Evolutionary conservation across 2,888 invertebrate genomes (phyloP).

Genomic region (Limnephilus rhombicus): DNA sequence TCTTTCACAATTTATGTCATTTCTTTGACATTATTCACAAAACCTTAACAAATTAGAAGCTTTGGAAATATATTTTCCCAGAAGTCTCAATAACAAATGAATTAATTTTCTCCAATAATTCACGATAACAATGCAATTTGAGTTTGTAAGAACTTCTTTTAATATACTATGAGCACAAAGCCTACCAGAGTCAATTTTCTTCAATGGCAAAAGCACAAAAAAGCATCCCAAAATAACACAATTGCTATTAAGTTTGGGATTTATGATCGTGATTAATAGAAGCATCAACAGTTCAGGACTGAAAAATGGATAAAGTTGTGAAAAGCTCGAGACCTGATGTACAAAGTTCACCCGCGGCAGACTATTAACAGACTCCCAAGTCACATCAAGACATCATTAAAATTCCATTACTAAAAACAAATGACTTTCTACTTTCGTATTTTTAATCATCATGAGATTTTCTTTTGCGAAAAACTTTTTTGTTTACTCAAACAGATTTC

Average conservation of each 20-base stretch:
- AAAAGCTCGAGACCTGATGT: conserved; percentile 61
- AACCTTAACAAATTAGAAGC: neutral
- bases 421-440: conserved; percentile 63
- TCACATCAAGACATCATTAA: conserved; percentile 67
- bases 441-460: conserved; percentile 59
- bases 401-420: conserved; percentile 67
- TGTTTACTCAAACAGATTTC: conserved; percentile 42
- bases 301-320: conserved; percentile 64
- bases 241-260: neutral
- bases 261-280: conserved; percentile 37
- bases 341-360: conserved; percentile 57
- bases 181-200: neutral
- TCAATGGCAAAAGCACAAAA: neutral
- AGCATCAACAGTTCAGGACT: conserved; percentile 55
- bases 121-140: neutral
- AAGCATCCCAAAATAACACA: neutral
- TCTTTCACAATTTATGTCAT: neutral
- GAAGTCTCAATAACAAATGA: neutral
- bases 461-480: conserved; percentile 41
- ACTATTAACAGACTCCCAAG: conserved; percentile 63
- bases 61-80: neutral
- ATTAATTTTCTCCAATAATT: neutral
- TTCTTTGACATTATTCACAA: neutral
- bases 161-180: neutral
- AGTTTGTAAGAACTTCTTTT: neutral